Base-by-base conservation (phyloP, 1,140 invertebrate genomes). In the Pseudomyrmex pallidus region DNA sequence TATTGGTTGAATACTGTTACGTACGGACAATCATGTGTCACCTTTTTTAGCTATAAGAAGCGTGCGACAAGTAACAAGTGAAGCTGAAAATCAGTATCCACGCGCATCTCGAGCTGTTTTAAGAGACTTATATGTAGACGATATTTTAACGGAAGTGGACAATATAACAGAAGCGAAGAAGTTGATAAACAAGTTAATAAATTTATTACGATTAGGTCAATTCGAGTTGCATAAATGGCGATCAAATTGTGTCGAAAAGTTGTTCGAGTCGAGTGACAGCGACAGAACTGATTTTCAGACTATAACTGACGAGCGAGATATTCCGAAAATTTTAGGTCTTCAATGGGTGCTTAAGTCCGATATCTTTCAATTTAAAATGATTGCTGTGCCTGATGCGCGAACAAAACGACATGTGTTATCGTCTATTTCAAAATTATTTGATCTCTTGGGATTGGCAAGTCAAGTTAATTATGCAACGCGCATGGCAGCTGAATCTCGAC, bases 1-100 rank as follows among this genome's bases (percentile, higher is more conserved):
- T 94, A 61, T 87, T 76, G 74, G 44, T 64, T 94, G 3, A 89
- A 72, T 7, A 94, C 91, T 1, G 89, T 94, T 2, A 94, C 93
- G 0, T 95, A 92, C 80, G 93, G 94, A 1, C 91, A 90, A 63
- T 52, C 85, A 2, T 83, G 82, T 9, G 89, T n/a, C 90, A 12
- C 83, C 92, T 0, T 94, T 86, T 85, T 74, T 91, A 56, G 92
- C 83, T 0, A 52, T 85, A 0, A 44, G 46, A 20, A 20, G 64
- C 22, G 9, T 90, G 0, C 48, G 66, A 35, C 83, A 92, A 73
- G 57, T 93, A 25, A 90, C 92, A 1, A 54, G 72, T 0, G 74
- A 87, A 22, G 82, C 90, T 52, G 52, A 62, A 5, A 25, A 90
- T 20, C 78, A n/a, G n/a, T n/a, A n/a, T n/a, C n/a, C 92, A 0